These are phyloP conservation scores for Oligia strigilis DNA, from an alignment of 2,888 invertebrate species.

Conservation along the genomic window DNA sequence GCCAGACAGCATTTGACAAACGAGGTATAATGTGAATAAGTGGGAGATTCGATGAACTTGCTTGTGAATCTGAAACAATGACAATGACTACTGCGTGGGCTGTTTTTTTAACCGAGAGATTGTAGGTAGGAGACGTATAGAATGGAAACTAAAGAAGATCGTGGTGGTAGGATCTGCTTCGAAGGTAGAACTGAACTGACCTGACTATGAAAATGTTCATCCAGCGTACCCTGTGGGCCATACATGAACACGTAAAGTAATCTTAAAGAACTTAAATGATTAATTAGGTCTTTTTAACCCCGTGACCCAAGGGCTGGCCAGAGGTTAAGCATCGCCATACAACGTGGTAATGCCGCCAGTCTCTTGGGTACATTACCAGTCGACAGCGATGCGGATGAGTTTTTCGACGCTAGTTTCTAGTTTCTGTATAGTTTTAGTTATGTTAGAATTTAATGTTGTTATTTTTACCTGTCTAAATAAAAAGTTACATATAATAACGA, in stretches of 20 bases:
- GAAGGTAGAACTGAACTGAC: background rate
- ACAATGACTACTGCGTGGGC: background rate
- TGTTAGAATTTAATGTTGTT: no score
- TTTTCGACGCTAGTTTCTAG: no score
- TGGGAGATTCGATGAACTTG: slow-evolving; percentile 37
- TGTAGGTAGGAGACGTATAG: background rate
- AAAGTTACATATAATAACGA: no score
- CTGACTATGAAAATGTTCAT: background rate
- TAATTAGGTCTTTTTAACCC: no score
- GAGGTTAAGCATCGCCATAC: no score
- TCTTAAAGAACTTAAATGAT: background rate
- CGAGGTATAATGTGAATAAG: slow-evolving; percentile 5
- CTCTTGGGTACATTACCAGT: no score
- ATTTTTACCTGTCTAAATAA: no score
- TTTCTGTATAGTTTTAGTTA: no score
- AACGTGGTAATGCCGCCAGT: no score
- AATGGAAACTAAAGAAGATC: background rate
- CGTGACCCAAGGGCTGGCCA: no score
- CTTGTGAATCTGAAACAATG: slow-evolving; percentile 35
- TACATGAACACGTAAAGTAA: background rate
- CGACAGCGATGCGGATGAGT: no score
- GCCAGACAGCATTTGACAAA: background rate
- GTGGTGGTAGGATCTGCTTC: background rate
- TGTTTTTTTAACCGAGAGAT: background rate
- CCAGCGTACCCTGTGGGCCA: background rate